These are phyloP conservation scores for Drosophila limbata DNA, from an alignment of 2,888 invertebrate species.

Conservation along the genomic window DNA sequence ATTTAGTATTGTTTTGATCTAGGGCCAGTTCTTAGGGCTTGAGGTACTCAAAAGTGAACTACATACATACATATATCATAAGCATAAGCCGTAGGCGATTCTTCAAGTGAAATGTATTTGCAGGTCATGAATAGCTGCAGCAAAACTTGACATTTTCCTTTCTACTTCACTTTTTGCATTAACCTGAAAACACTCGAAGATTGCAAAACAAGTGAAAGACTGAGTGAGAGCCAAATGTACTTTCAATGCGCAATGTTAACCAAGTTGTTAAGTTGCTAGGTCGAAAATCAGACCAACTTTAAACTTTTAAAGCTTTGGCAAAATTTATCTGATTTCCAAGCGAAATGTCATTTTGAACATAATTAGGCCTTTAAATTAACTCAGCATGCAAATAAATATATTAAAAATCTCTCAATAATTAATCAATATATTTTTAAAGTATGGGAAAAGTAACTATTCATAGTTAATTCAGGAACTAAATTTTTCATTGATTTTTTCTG, in stretches of 20 bases:
- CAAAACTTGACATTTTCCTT: conserved; percentile 53
- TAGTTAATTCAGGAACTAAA: too few relatives aligned
- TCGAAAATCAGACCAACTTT: too few relatives aligned
- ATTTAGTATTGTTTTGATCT: conserved; percentile 47
- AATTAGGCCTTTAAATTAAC: too few relatives aligned
- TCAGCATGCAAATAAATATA: too few relatives aligned
- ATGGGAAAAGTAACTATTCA: too few relatives aligned
- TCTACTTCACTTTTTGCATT: conserved; percentile 8
- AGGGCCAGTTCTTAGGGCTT: conserved; percentile 30
- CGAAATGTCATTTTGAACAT: too few relatives aligned
- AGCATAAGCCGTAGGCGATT: conserved; percentile 47
- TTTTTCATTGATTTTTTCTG: too few relatives aligned
- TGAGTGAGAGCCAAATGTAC: not conserved
- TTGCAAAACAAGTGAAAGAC: conserved; percentile 5
- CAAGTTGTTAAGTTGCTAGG: too few relatives aligned
- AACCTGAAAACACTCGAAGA: conserved; percentile 4
- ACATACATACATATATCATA: conserved; percentile 20
- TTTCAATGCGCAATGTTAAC: not conserved
- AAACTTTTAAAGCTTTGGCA: too few relatives aligned
- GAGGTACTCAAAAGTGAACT: conserved; percentile 54
- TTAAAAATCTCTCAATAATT: too few relatives aligned
- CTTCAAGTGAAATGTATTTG: conserved; percentile 12
- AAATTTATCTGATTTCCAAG: too few relatives aligned
- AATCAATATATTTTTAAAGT: too few relatives aligned
- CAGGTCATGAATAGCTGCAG: conserved; percentile 15